Conservation (phyloP, 2,113 vertebrate species). For the Progne subis region DNA sequence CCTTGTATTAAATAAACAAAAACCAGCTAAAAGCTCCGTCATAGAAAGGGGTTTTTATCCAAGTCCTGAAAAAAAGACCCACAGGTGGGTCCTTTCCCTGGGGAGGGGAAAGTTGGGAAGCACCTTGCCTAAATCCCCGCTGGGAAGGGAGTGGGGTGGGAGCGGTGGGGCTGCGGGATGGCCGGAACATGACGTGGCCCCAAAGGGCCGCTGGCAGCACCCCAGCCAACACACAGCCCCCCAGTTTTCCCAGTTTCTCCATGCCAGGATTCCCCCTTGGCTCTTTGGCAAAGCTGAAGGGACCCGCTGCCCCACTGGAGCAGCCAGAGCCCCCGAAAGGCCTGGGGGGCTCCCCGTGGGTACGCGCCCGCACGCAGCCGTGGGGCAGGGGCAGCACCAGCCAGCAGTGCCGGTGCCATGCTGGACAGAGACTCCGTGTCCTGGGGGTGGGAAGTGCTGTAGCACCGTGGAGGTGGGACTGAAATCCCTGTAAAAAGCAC, state of each 20-base stretch:
- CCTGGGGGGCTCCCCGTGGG: neutral
- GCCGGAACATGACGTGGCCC: neutral
- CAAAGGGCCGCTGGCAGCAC: neutral
- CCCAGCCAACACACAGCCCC: accelerated
- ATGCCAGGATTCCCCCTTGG: neutral
- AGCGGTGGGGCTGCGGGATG: neutral
- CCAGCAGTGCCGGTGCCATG: neutral
- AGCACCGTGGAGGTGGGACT: neutral
- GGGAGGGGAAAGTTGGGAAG: neutral
- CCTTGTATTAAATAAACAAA: constrained; percentile 64
- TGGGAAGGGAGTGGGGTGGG: neutral
- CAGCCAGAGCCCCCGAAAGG: neutral
- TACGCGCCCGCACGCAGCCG: neutral
- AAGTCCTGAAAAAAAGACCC: constrained; percentile 20
- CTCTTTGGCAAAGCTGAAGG: constrained; percentile 57
- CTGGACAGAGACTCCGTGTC: accelerated
- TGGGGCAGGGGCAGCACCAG: neutral
- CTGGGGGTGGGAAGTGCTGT: neutral
- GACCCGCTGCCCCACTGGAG: constrained; percentile 9
- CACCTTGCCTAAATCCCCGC: neutral
- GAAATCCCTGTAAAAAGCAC: neutral
- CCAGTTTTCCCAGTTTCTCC: neutral
- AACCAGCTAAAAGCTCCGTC: neutral
- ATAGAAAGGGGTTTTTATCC: constrained; percentile 29
- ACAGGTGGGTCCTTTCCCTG: neutral